Evolutionary conservation across 2,888 invertebrate genomes (phyloP), one percentile per base, ranked within the genome.

Genomic region (Zele albiditarsus): DNA sequence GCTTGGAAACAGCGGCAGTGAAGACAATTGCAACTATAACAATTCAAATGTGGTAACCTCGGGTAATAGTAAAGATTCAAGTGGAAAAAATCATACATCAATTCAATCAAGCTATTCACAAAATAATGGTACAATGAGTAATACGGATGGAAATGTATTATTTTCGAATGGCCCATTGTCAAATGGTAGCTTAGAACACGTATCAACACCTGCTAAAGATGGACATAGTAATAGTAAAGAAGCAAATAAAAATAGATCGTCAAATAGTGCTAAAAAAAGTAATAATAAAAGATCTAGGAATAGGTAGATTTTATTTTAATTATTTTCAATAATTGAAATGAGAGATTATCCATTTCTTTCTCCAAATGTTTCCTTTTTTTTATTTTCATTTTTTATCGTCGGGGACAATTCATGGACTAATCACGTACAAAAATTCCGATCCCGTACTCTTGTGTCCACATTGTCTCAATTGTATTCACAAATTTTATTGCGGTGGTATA

Each of bases 261-360:
- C 88, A 46, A 89, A 88, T 79, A 91, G 91, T 86, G 93, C 93
- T 78, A 96, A 95, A 88, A 96, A 95, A 85, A 94, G 92, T 86
- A 93, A 93, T 82, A 95, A 94, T 85, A 96, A 96, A 88, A 95
- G 96, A 89, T 94, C 95, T 25, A 92, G 95, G 84, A 95, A 96
- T 90, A 93, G 96, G 91, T 96, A 93, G 92, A 86, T 33, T 73
- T 27, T 58, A 57, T 27, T 38, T 42, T 14, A 42, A 60, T 57
- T 14, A 46, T 58, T 38, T 46, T 71, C 16, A 20, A 62, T 49
- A 60, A 31, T 69, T 57, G n/a, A 49, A 69, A 69, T 65, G 20
- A 25, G 68, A n/a, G 8, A 53, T 65, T 53, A 70, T 76, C 65
- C 60, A 73, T 66, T 73, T 69, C 67, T 71, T 79, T 69, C 74